Base-by-base conservation (phyloP, 2,797 vertebrate species). In the Enteromius afrohamiltoni region DNA sequence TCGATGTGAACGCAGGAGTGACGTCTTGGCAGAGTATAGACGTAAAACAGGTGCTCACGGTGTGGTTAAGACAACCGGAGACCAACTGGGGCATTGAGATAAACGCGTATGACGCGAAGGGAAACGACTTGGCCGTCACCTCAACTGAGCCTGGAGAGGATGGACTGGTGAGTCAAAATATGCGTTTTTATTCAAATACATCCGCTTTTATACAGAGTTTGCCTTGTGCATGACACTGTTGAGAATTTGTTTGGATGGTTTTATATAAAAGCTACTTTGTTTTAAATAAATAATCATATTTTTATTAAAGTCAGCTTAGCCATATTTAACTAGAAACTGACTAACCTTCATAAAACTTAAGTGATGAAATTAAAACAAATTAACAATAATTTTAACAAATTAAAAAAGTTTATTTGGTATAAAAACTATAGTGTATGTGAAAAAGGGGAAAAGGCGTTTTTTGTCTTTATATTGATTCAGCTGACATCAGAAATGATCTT, bases 51-150 rank as follows among this genome's bases (percentile, higher is more conserved):
- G 96, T 99, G 91, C 82, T 99, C 92, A 94, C 95, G 75, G 97
- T 97, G 89, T 99, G 98, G 98, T 95, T 99, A 93, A 96, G 96
- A 94, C 97, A 99, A 93, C 97, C 98, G 65, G 97, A 99, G 95
- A 97, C 97, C 92, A 99, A 99, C 95, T 96, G 97, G 96, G 98
- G 98, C 90, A 98, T 99, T 91, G 96, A 98, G 95, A 98, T 99
- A 89, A 98, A 98, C 91, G 98, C 98, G 86, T 95, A 96, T 80
- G 97, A 99, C 92, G 94, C 95, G 85, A 95, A 94, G 80, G 96
- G 97, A 83, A 95, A 93, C 47, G 96, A 99, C 89, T 91, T 99
- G 86, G 98, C 97, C 75, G 95, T 98, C 88, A 99, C 97, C 86
- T 96, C 96, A 73, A 89, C 95, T 51, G 95, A 95, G 92, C 93